These are phyloP conservation scores for Erythrolamprus reginae DNA, from an alignment of 2,113 vertebrate genomes.

Conservation along the genomic window DNA sequence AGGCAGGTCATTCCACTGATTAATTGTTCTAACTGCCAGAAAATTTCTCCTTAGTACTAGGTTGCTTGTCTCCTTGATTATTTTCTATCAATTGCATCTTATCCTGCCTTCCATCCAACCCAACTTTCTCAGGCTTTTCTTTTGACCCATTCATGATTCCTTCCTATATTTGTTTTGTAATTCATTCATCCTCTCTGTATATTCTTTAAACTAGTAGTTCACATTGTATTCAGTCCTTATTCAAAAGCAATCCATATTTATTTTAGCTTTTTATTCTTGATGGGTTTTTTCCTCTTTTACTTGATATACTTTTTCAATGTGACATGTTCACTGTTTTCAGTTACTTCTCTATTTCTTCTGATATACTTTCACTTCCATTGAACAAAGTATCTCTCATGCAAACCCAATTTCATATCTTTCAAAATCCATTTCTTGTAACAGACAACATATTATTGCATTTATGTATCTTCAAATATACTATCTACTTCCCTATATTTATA, in stretches of 20 bases:
- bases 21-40: no score
- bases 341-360: background rate
- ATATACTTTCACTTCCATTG: background rate
- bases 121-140: background rate
- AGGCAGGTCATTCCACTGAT: no score
- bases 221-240: background rate
- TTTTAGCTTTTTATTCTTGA: background rate
- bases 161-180: background rate
- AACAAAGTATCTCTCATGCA: background rate
- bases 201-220: background rate
- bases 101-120: background rate
- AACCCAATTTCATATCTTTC: background rate
- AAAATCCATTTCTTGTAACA: background rate
- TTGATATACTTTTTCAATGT: background rate
- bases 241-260: background rate
- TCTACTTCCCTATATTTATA: background rate
- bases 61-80: no score
- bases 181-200: background rate
- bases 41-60: no score
- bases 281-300: background rate
- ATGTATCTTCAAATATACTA: background rate
- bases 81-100: no score
- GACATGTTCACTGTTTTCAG: background rate
- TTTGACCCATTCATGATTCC: background rate
- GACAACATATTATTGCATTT: background rate